These are phyloP conservation scores for Vicugna pacos DNA, from an alignment of 2,113 vertebrate species.

Conservation along the genomic window DNA sequence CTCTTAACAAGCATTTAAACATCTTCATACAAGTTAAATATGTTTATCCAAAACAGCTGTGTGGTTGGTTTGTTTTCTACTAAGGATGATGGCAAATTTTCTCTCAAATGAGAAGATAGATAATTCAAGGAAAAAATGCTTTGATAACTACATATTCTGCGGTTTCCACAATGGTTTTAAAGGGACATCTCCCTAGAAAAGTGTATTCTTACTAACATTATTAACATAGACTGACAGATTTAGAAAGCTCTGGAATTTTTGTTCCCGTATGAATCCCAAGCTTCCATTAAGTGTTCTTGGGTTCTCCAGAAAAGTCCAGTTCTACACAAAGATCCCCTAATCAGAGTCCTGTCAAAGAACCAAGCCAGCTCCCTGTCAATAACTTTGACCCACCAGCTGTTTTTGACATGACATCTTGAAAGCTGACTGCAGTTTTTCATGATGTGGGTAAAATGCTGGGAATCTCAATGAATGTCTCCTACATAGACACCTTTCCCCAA, in stretches of 20 bases:
- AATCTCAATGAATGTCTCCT: not conserved
- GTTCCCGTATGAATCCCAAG: not conserved
- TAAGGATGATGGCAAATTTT: not conserved
- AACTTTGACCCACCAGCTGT: not conserved
- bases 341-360: not conserved
- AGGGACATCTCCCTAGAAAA: not conserved
- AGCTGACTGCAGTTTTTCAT: not conserved
- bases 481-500: not conserved
- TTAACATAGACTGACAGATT: not conserved
- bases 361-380: not conserved
- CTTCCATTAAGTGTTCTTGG: not conserved
- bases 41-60: not conserved
- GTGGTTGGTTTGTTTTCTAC: not conserved
- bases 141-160: not conserved
- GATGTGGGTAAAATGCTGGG: not conserved
- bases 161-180: conserved; percentile 27
- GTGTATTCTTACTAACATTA: not conserved
- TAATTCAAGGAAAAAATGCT: not conserved
- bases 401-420: conserved; percentile 28
- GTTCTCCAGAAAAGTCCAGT: not conserved
- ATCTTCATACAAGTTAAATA: not conserved
- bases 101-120: not conserved
- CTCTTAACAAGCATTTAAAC: not conserved
- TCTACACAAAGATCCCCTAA: not conserved
- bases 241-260: not conserved